Percentiles rank a stretch among this genome's conserved stretches.
Evolutionary conservation across 1,140 invertebrate species (phyloP).

Genomic region (Oryctes rhinoceros): DNA sequence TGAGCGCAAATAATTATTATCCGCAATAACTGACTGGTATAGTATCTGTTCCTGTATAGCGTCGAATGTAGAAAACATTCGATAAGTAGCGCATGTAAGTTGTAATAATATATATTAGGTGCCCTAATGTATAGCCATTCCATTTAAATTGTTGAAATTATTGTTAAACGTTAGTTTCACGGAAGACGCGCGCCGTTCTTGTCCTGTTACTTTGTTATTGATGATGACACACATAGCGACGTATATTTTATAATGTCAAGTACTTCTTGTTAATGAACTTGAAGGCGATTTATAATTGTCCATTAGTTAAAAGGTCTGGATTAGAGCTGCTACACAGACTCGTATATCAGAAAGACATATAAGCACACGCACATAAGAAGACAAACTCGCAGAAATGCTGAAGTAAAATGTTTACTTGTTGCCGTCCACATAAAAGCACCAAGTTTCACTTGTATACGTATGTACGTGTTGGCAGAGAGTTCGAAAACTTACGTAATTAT

Average conservation of each 20-base stretch:
- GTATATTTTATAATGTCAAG: constrained; percentile 27
- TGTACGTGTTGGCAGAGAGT: not conserved
- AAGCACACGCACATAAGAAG: not conserved
- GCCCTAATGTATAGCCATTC: not conserved
- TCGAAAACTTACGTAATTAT: constrained; percentile 21
- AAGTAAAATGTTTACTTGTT: constrained; percentile 4
- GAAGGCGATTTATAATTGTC: constrained; percentile 9
- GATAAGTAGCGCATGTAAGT: too few species aligned
- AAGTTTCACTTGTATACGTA: not conserved
- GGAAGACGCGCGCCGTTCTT: not conserved
- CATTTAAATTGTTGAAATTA: constrained; percentile 1
- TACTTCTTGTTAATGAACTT: constrained; percentile 35
- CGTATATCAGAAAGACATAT: not conserved
- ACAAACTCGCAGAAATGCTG: not conserved
- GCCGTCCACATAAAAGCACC: not conserved
- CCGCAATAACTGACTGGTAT: too few species aligned
- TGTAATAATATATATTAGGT: too few species aligned
- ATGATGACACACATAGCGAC: constrained; percentile 20
- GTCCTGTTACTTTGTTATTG: constrained; percentile 18
- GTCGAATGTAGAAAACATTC: too few species aligned
- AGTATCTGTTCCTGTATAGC: too few species aligned
- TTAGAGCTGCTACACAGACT: not conserved
- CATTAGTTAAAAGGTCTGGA: not conserved
- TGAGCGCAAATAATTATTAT: too few species aligned
- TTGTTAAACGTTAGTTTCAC: constrained; percentile 22